Conservation (phyloP, 2,888 invertebrate species). For the Cosmia trapezina region DNA sequence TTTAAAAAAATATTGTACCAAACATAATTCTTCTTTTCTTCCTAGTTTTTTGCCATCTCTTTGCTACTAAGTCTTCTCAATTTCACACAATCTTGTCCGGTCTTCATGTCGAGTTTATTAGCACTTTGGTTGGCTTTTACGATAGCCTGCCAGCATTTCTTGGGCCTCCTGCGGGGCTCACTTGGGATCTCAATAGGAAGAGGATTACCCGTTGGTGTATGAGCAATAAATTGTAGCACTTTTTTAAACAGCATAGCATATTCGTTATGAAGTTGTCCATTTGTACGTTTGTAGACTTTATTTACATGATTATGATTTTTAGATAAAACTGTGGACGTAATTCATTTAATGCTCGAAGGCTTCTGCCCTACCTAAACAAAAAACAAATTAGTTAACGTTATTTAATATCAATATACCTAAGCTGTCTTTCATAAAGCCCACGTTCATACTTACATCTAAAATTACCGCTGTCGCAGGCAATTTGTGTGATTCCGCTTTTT, state of each 20-base stretch:
- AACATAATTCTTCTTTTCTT: slow-evolving; percentile 27
- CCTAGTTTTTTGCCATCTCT: slow-evolving; percentile 5
- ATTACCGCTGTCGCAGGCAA: neutral
- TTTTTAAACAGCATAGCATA: slow-evolving; percentile 16
- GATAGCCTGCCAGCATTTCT: slow-evolving; percentile 48
- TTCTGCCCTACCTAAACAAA: too few species aligned
- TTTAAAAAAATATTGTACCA: slow-evolving; percentile 30
- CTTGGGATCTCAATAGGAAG: slow-evolving; percentile 30
- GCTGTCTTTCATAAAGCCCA: neutral
- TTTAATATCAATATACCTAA: neutral
- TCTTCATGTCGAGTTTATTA: slow-evolving; percentile 56
- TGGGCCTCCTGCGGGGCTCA: slow-evolving; percentile 42
- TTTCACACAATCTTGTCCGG: slow-evolving; percentile 49
- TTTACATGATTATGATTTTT: neutral
- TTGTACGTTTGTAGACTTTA: neutral
- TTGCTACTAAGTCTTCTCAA: slow-evolving; percentile 40
- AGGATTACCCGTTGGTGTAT: slow-evolving; percentile 33
- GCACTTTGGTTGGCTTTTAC: slow-evolving; percentile 54
- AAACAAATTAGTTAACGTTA: neutral
- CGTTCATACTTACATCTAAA: neutral
- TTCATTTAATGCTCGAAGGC: neutral
- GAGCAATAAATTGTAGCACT: slow-evolving; percentile 22
- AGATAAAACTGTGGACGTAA: neutral
- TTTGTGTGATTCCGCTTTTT: too few species aligned
- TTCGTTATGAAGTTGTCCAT: neutral